phyloP scores from a whole-genome alignment of 2,113 vertebrate genomes.

The Columbina picui region DNA sequence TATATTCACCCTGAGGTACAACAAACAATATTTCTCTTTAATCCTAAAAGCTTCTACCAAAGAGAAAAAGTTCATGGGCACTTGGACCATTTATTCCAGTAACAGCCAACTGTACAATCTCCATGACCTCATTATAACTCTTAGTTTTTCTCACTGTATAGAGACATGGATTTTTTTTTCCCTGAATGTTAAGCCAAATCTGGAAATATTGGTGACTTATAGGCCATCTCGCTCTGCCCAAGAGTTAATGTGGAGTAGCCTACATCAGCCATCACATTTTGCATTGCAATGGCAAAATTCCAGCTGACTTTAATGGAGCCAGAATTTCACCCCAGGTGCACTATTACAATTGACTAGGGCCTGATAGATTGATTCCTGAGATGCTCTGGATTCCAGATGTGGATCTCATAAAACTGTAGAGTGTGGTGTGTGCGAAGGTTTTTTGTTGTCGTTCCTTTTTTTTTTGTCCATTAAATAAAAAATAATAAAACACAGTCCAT shows the following conservation, averaged over 20 bases:
- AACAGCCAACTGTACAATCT: background rate
- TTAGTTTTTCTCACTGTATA: constrained; percentile 10
- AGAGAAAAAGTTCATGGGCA: constrained; percentile 18
- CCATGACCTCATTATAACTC: constrained; percentile 39
- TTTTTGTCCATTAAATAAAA: background rate
- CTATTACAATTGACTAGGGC: constrained; percentile 63
- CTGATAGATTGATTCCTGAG: constrained; percentile 72
- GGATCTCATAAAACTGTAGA: constrained; percentile 53
- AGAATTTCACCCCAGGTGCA: constrained; percentile 68
- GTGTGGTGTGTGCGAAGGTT: background rate
- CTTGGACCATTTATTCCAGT: constrained; percentile 24
- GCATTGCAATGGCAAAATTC: constrained; percentile 57
- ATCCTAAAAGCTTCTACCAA: constrained; percentile 35
- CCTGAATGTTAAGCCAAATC: constrained; percentile 8
- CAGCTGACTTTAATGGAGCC: constrained; percentile 59
- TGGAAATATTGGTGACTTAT: background rate
- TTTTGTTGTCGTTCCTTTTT: background rate
- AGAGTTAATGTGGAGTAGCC: constrained; percentile 42
- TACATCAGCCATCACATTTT: constrained; percentile 58
- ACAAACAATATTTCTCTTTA: constrained; percentile 41
- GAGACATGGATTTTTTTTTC: background rate
- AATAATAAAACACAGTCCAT: constrained; percentile 8
- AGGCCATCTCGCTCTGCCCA: background rate
- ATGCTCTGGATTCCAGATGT: constrained; percentile 73
- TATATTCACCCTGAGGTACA: background rate